A percentile compares a stretch with the other conserved stretches of the same genome.
These are phyloP conservation scores for Timema cristinae DNA, from an alignment of 2,888 invertebrate species.

Conservation along the genomic window DNA sequence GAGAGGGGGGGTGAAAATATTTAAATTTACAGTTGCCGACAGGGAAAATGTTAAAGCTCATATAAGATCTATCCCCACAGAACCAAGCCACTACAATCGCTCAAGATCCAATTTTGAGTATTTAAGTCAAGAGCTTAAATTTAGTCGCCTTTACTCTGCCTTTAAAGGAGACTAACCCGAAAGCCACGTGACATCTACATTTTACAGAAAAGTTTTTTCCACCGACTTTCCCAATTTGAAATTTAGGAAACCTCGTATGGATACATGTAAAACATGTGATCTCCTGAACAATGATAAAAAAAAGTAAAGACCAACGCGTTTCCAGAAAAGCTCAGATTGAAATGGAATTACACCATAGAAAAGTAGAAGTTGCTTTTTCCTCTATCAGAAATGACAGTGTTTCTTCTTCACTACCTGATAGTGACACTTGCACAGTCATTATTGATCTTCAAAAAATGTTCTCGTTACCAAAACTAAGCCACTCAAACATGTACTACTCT, in stretches of 20 bases:
- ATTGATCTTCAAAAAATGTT: slow-evolving; percentile 39
- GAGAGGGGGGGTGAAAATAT: no score
- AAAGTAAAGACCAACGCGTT: background rate
- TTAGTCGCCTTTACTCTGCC: no score
- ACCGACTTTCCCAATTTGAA: background rate
- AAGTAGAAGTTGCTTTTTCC: slow-evolving; percentile 10
- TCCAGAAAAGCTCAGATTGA: background rate
- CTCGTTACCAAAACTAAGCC: slow-evolving; percentile 36
- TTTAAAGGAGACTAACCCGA: background rate
- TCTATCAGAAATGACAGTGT: slow-evolving; percentile 1
- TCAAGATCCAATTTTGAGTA: background rate
- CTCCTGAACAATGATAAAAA: background rate
- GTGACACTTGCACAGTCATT: slow-evolving; percentile 28
- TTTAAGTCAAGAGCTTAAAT: background rate
- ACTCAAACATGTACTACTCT: slow-evolving; percentile 37
- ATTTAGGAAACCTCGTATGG: background rate
- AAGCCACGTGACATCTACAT: slow-evolving; percentile 1
- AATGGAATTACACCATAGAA: background rate
- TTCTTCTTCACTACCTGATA: slow-evolving; percentile 32
- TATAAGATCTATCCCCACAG: slow-evolving; percentile 1
- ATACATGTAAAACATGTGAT: background rate
- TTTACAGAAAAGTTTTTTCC: background rate
- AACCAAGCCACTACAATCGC: slow-evolving; percentile 10
- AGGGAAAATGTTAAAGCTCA: no score
- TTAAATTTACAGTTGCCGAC: no score